Evolutionary conservation across 2,888 invertebrate species (phyloP).

Genomic region (Gastracanthus pulcherrimus): DNA sequence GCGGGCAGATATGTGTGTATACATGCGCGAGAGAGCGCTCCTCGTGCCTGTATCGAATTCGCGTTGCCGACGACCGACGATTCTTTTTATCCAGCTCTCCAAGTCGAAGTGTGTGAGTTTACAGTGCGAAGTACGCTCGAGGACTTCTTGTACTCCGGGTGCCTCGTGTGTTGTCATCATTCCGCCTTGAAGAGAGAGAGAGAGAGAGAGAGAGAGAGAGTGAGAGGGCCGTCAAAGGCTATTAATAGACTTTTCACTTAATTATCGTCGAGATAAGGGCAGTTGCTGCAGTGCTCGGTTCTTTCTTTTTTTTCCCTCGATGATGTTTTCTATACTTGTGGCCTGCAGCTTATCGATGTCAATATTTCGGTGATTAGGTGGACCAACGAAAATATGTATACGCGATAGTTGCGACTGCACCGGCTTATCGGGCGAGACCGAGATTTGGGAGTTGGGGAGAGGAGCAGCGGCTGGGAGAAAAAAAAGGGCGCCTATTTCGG

Average conservation of each 20-base stretch:
- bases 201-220: too few species aligned
- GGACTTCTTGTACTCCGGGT: background rate
- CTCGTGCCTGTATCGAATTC: background rate
- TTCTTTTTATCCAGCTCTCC: background rate
- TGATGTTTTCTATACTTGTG: background rate
- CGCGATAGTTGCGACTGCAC: background rate
- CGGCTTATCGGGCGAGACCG: too few species aligned
- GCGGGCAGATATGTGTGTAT: background rate
- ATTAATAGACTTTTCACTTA: background rate
- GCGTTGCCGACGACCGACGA: background rate
- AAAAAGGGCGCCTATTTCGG: too few species aligned
- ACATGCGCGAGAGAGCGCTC: background rate
- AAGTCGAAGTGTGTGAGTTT: background rate
- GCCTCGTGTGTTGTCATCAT: too few species aligned
- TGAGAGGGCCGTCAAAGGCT: background rate
- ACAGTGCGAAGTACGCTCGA: background rate
- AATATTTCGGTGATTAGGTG: background rate
- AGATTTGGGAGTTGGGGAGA: too few species aligned
- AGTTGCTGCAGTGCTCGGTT: too few species aligned
- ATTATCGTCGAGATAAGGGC: slow-evolving; percentile 5
- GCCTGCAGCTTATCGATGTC: slow-evolving; percentile 15
- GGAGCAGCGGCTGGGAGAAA: too few species aligned
- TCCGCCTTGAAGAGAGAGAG: too few species aligned
- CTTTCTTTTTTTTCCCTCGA: background rate
- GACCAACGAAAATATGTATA: background rate